Evolutionary conservation across 1,140 invertebrate species (phyloP).

Genomic region (Drosophila persimilis): DNA sequence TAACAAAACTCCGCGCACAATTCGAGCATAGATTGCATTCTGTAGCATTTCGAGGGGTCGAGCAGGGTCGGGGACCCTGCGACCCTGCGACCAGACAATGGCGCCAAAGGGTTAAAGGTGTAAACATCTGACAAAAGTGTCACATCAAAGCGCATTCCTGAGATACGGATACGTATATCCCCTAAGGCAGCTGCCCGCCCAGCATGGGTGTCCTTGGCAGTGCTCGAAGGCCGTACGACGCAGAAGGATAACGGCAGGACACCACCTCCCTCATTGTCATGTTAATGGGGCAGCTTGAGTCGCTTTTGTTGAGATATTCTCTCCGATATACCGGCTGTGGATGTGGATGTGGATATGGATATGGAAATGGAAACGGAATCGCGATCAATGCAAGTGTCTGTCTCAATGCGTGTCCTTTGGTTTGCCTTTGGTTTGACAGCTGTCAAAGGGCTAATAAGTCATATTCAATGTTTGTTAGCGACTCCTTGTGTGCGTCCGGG

Average conservation of each 20-base stretch:
- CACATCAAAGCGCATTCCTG: slow-evolving; percentile 53
- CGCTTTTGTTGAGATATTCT: not conserved
- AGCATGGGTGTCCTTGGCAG: not conserved
- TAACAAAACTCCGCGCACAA: slow-evolving; percentile 65
- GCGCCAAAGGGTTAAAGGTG: slow-evolving; percentile 78
- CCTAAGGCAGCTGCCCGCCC: slow-evolving; percentile 56
- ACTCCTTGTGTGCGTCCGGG: slow-evolving; percentile 34
- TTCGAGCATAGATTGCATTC: slow-evolving; percentile 54
- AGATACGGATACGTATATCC: slow-evolving; percentile 20
- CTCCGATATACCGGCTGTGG: not conserved
- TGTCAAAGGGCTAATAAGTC: slow-evolving; percentile 78
- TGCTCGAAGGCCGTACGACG: slow-evolving; percentile 14
- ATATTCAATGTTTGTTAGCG: slow-evolving; percentile 60
- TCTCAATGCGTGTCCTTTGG: slow-evolving; percentile 18
- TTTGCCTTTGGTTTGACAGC: slow-evolving; percentile 64
- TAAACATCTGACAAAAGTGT: slow-evolving; percentile 82
- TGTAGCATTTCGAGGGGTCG: slow-evolving; percentile 2
- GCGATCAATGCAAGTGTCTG: slow-evolving; percentile 55
- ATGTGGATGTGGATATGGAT: too few relatives aligned
- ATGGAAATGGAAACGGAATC: slow-evolving; percentile 4
- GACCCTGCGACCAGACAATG: slow-evolving; percentile 46
- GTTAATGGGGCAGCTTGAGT: slow-evolving; percentile 48
- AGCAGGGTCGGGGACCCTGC: slow-evolving; percentile 35
- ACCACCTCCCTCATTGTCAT: slow-evolving; percentile 50
- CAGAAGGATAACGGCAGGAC: slow-evolving; percentile 39